phyloP scores from a whole-genome alignment of 2,113 vertebrate species.

The Istiophorus platypterus region DNA sequence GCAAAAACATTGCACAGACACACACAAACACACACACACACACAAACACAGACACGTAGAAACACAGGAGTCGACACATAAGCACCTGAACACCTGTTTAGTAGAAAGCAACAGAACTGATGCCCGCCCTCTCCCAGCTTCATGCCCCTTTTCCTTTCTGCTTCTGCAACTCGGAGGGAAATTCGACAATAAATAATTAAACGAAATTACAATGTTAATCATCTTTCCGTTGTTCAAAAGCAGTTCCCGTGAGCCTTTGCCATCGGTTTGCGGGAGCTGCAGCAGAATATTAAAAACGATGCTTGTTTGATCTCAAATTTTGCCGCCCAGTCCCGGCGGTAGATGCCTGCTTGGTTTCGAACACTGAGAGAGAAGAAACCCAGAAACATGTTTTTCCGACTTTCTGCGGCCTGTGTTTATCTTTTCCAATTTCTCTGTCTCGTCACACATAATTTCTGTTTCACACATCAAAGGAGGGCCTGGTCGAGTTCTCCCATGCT shows the following conservation, averaged over 20 bases:
- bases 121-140: neutral
- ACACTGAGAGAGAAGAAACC: neutral
- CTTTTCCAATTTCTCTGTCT: neutral
- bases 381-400: neutral
- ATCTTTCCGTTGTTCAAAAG: neutral
- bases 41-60: too few species aligned
- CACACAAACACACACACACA: slow-evolving; percentile 8
- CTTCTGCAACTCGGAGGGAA: neutral
- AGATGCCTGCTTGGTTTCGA: neutral
- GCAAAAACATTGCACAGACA: neutral
- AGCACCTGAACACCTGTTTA: neutral
- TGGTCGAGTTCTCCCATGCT: neutral
- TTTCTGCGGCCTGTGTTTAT: neutral
- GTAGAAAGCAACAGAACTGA: neutral
- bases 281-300: too few species aligned
- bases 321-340: neutral
- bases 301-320: neutral
- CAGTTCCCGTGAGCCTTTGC: too few species aligned
- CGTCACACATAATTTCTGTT: neutral
- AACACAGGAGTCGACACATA: neutral
- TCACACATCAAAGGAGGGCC: neutral
- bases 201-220: neutral
- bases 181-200: neutral
- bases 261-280: too few species aligned
- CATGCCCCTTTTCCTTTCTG: neutral